Conservation (phyloP, 2,797 vertebrate genomes). For the Scolopax rusticola region DNA sequence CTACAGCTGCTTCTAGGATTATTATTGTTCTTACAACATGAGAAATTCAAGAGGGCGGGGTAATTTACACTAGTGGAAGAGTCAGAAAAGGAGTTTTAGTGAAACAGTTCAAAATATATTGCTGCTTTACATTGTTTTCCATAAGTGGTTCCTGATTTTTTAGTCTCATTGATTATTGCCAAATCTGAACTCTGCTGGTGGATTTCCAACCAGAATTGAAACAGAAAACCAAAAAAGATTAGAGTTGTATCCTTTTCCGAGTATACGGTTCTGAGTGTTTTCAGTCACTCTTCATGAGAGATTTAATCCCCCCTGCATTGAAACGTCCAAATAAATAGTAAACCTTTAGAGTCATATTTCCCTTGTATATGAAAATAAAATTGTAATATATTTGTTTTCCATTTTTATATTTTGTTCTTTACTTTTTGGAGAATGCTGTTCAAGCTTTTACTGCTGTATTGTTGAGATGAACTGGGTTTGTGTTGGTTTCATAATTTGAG, state of each 20-base stretch:
- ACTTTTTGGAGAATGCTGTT: neutral
- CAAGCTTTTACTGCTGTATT: neutral
- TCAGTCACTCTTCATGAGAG: neutral
- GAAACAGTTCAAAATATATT: neutral
- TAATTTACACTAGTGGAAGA: neutral
- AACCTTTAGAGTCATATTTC: constrained; percentile 16
- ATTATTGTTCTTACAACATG: neutral
- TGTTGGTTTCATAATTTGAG: neutral
- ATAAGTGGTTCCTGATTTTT: neutral
- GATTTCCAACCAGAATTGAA: neutral
- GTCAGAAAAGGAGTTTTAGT: neutral
- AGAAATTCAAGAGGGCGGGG: neutral
- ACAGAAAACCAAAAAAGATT: neutral
- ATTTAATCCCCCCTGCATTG: neutral
- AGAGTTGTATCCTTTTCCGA: neutral
- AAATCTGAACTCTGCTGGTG: neutral
- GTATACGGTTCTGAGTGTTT: neutral
- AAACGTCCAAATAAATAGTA: constrained; percentile 4
- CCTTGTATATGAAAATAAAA: neutral
- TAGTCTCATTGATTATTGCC: neutral
- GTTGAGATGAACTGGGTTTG: neutral
- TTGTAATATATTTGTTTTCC: neutral
- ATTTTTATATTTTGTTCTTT: constrained; percentile 37
- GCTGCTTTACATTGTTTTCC: neutral
- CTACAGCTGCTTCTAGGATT: neutral